phyloP scores from a whole-genome alignment of 2,797 vertebrate species.

The Sebastes steindachneri region DNA sequence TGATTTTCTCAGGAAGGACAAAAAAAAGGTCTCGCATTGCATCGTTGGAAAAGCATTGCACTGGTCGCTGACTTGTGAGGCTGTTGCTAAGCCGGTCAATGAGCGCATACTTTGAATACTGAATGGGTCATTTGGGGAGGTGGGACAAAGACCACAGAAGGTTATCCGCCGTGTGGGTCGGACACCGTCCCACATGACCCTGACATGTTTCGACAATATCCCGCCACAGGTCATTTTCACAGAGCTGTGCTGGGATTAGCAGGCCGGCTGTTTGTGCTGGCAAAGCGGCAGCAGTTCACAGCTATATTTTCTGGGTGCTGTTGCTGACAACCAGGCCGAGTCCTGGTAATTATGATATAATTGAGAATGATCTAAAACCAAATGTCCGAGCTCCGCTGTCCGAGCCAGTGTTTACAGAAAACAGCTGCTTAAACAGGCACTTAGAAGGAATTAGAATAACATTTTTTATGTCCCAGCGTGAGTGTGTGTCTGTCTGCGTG shows the following conservation, averaged over 20 bases:
- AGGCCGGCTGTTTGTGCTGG: slow-evolving; percentile 80
- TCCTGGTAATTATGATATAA: slow-evolving; percentile 77
- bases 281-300: slow-evolving; percentile 68
- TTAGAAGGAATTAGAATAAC: slow-evolving; percentile 76
- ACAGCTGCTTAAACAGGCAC: slow-evolving; percentile 80
- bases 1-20: slow-evolving; percentile 32
- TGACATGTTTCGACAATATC: slow-evolving; percentile 65
- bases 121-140: slow-evolving; percentile 27
- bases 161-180: slow-evolving; percentile 32
- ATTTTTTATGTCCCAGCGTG: slow-evolving; percentile 61
- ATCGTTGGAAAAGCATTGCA: background rate
- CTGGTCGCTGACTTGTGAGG: slow-evolving; percentile 19
- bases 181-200: slow-evolving; percentile 56
- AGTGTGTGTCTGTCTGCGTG: slow-evolving; percentile 68
- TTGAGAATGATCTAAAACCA: slow-evolving; percentile 72
- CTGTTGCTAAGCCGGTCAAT: slow-evolving; percentile 5
- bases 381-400: slow-evolving; percentile 57
- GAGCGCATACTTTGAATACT: slow-evolving; percentile 9
- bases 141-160: slow-evolving; percentile 36
- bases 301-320: slow-evolving; percentile 72
- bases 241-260: slow-evolving; percentile 75
- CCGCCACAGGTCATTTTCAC: slow-evolving; percentile 65
- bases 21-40: background rate
- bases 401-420: slow-evolving; percentile 76
- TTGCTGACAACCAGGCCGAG: slow-evolving; percentile 72